phyloP scores from a whole-genome alignment of 2,888 invertebrate genomes.

The Chelonus formosanus region DNA sequence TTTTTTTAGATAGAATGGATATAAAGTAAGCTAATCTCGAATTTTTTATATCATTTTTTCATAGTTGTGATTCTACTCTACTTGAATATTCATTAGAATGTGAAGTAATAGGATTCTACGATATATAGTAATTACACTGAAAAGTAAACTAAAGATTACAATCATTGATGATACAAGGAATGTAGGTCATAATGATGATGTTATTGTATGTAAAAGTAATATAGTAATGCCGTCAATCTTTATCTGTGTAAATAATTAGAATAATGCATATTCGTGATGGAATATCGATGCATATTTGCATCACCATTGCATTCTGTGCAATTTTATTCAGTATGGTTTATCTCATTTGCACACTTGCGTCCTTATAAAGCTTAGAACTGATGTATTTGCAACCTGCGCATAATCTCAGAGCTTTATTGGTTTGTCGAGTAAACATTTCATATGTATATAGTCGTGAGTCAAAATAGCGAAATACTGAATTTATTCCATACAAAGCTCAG shows the following conservation, averaged over 20 bases:
- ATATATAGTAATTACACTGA: no score
- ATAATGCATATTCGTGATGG: not conserved
- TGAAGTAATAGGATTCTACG: no score
- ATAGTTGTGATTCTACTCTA: no score
- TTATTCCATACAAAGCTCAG: no score
- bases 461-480: no score
- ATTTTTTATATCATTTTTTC: no score
- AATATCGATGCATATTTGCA: constrained; percentile 1
- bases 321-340: constrained; percentile 12
- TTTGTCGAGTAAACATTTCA: constrained; percentile 10
- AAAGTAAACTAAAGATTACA: constrained; percentile 71
- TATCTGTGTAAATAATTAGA: constrained; percentile 67
- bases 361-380: not conserved
- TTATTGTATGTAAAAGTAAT: constrained; percentile 67
- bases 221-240: no score
- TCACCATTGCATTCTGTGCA: constrained; percentile 1
- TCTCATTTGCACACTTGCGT: constrained; percentile 14
- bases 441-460: not conserved
- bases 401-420: constrained; percentile 16
- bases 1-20: no score
- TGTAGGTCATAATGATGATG: no score
- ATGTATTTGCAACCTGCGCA: constrained; percentile 13
- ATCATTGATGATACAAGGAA: constrained; percentile 70
- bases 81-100: no score
- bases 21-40: no score